A percentile compares a stretch with the other conserved stretches of the same genome.
phyloP scores from a whole-genome alignment of 2,113 vertebrate species.

The Tenebrosternarchus preto region DNA sequence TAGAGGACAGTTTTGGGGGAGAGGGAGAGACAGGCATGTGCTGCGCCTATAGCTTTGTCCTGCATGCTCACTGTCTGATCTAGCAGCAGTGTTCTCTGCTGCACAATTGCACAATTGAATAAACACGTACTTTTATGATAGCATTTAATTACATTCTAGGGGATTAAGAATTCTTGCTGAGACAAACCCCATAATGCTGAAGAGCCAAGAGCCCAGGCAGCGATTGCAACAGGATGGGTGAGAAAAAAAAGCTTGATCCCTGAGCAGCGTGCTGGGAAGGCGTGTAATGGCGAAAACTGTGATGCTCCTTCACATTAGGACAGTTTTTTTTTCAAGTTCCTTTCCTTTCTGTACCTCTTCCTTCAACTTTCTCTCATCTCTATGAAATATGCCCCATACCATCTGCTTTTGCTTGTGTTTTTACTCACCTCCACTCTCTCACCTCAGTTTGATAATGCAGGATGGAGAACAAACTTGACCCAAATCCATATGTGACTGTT shows the following conservation, averaged over 20 bases:
- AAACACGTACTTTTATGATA: too few relatives aligned
- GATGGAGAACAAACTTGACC: conserved; percentile 39
- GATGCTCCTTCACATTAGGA: background rate
- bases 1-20: conserved; percentile 30
- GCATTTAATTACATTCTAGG: too few relatives aligned
- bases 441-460: conserved; percentile 29
- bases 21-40: background rate
- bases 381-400: background rate
- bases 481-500: conserved; percentile 45
- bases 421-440: background rate
- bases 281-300: background rate
- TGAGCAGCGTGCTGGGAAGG: background rate
- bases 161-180: too few relatives aligned
- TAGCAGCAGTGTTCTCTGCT: background rate
- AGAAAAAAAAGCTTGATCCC: background rate
- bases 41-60: background rate
- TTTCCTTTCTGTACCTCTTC: background rate
- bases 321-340: background rate
- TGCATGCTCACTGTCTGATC: background rate
- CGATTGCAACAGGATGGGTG: too few relatives aligned
- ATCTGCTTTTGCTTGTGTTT: conserved; percentile 38
- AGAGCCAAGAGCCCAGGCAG: too few relatives aligned
- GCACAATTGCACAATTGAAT: too few relatives aligned
- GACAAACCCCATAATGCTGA: too few relatives aligned
- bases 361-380: conserved; percentile 11